Base-by-base conservation (phyloP, 2,888 invertebrate genomes). In the Eilema griseolum region DNA sequence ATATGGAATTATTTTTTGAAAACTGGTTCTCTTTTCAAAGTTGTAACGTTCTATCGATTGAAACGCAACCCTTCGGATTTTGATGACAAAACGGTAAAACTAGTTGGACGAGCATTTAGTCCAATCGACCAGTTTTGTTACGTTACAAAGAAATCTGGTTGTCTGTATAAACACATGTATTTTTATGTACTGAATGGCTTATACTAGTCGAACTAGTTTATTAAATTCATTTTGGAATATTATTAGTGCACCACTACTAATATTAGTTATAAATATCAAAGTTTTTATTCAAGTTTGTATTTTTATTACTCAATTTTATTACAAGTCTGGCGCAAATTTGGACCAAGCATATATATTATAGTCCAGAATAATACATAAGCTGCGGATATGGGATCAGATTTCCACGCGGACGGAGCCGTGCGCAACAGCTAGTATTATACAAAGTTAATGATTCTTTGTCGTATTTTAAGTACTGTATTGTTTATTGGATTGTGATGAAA, bases 21-120 rank as follows among this genome's bases (percentile, higher is more conserved):
- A 74, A 75, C 83, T 66, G 41, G 82, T 83, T 77, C 70, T 62
- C 67, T 74, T 81, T 81, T 81, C 56, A 71, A 81, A 83, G 71
- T 79, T 10, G 20, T 56, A 57, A 66, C 26, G 70, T 69, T 68
- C 66, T 75, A 77, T 77, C 74, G 69, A 57, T 70, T 31, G 61
- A 64, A 61, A 71, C 67, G 66, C 70, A 81, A 79, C 81, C 83
- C 83, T 81, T 78, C 57, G 46, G 12, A 69, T 24, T 76, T 70
- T 62, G 57, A 72, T 71, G 71, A 71, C 73, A 69, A 79, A 75
- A 69, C 59, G 41, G 65, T 59, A 65, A 66, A 79, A 82, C 81
- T 77, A 68, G 77, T 77, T 14, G n/a, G 56, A 33, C 64, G 57
- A 61, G 60, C 71, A 73, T 77, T 77, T 70, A 74, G 73, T 76